Evolutionary conservation across 2,797 vertebrate genomes (phyloP).

Genomic region (Coregonus suidteri): DNA sequence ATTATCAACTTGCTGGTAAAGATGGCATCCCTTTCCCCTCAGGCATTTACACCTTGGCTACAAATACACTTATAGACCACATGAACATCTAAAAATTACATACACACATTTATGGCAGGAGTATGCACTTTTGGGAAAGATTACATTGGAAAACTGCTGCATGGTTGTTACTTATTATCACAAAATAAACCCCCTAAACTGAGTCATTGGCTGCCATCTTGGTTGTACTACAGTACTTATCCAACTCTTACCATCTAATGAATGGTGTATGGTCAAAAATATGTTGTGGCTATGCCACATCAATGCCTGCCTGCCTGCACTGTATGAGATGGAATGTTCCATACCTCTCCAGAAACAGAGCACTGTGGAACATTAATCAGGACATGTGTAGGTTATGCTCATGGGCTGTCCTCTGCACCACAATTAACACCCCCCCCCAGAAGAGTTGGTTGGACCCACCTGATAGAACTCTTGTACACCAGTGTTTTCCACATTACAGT

Average conservation of each 20-base stretch:
- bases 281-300: no score
- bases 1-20: slow-evolving; percentile 61
- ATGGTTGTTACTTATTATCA: slow-evolving; percentile 40
- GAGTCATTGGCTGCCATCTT: not conserved
- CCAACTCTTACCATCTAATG: not conserved
- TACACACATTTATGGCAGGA: slow-evolving; percentile 69
- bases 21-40: slow-evolving; percentile 60
- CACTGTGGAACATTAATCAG: not conserved
- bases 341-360: no score
- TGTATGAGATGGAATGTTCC: no score
- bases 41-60: slow-evolving; percentile 58
- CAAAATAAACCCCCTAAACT: slow-evolving; percentile 2
- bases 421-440: not conserved
- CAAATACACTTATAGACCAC: slow-evolving; percentile 64
- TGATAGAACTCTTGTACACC: not conserved
- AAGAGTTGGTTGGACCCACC: not conserved
- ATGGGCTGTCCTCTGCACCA: not conserved
- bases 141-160: slow-evolving; percentile 43
- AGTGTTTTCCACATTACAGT: not conserved
- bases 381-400: not conserved
- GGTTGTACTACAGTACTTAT: not conserved
- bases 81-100: slow-evolving; percentile 62
- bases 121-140: slow-evolving; percentile 61
- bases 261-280: not conserved
- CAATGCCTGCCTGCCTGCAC: no score